Evolutionary conservation across 2,113 vertebrate species (phyloP), one percentile per base, ranked within the genome.

Genomic region (Rhinolophus ferrumequinum): DNA sequence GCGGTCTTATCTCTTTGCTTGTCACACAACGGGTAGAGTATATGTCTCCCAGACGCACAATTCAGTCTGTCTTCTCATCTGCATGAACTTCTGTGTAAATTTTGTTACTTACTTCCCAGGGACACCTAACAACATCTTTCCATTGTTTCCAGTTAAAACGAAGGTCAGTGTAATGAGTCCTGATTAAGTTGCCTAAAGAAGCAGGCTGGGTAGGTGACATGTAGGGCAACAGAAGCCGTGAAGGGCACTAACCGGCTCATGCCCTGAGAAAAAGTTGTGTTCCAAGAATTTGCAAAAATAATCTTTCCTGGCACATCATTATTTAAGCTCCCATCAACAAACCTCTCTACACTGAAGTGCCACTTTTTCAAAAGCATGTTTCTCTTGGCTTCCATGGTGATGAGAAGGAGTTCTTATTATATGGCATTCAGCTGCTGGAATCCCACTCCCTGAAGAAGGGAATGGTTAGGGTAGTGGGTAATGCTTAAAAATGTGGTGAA

Each of bases 341-440:
- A 62, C 56, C 73, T 93, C 80, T 94, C 89, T 54, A 18, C 73
- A 28, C 69, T 30, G 22, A 79, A 96, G 56, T 26, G 67, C 64
- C 92, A 80, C 96, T 93, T 89, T 82, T 79, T n/a, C 18, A 58
- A 94, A 96, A 82, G 8, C 11, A 0, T 94, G 92, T 93, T 97
- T 91, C 89, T 95, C 79, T 97, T 96, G 89, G 96, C 94, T 69
- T 52, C 89, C 18, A 1, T 21, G n/a, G 62, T 30, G 92, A 79
- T 4, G 73, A 79, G 60, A 84, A 62, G 76, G 30, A 0, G 2
- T 30, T 60, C 92, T 95, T 41, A 50, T 76, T 85, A 21, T 4
- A 16, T 4, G 18, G 30, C 8, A 2, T 79, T 91, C 41, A 0
- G 62, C 75, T 67, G 19, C 91, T 86, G 44, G 88, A 93, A 90